phyloP scores from a whole-genome alignment of 2,797 vertebrate species.

The Lates japonicus region DNA sequence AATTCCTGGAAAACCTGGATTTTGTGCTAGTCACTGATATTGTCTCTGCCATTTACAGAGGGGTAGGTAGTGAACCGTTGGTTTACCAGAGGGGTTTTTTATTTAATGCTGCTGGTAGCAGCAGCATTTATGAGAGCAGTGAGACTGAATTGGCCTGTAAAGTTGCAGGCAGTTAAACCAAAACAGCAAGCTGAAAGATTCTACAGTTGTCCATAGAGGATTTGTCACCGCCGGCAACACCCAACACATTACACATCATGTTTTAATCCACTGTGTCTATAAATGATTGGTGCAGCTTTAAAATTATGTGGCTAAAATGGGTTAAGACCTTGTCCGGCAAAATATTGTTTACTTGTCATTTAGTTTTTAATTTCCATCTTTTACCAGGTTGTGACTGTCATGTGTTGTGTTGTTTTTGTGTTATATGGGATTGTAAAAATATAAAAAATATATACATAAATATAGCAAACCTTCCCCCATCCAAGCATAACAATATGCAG shows the following conservation, averaged over 20 bases:
- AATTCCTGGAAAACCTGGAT: background rate
- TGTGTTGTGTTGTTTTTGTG: constrained; percentile 8
- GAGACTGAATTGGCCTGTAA: background rate
- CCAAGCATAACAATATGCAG: constrained; percentile 38
- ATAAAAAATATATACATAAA: constrained; percentile 15
- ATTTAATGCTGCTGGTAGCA: background rate
- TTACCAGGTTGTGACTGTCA: background rate
- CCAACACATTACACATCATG: too few species aligned
- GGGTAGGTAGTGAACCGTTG: too few species aligned
- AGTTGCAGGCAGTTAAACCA: background rate
- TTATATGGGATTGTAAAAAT: background rate
- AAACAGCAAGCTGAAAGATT: constrained; percentile 1
- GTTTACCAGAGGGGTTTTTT: background rate
- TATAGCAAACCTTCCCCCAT: background rate
- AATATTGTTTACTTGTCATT: background rate
- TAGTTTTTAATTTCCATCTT: background rate
- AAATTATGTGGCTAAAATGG: background rate
- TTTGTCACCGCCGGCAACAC: too few species aligned
- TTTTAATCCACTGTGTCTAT: too few species aligned
- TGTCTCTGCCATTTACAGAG: background rate
- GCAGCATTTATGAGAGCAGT: background rate
- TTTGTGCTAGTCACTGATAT: background rate
- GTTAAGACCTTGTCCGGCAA: background rate
- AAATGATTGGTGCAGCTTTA: background rate
- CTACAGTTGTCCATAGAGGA: background rate